These are phyloP conservation scores for Hemibagrus guttatus DNA, from an alignment of 2,797 vertebrate species.

Conservation along the genomic window DNA sequence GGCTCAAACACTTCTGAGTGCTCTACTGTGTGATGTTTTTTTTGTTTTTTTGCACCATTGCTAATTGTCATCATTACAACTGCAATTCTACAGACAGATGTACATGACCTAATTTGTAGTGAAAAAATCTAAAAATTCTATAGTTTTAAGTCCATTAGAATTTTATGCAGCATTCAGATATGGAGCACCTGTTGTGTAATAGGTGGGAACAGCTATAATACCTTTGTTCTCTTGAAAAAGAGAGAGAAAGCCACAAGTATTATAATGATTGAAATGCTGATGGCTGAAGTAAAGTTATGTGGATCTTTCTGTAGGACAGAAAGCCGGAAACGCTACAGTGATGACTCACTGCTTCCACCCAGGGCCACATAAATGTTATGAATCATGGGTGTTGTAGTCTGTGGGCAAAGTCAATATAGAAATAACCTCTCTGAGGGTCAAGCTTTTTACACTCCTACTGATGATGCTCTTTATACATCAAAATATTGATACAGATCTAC, in stretches of 20 bases:
- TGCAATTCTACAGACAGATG: neutral
- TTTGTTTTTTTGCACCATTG: neutral
- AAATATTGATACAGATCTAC: neutral
- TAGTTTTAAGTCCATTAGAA: neutral
- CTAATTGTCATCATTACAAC: neutral
- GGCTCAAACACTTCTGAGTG: neutral
- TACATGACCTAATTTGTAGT: neutral
- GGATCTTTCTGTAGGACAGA: slow-evolving; percentile 40
- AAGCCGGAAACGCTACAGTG: neutral
- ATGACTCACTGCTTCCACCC: slow-evolving; percentile 21
- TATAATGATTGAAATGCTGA: neutral
- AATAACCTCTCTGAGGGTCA: slow-evolving; percentile 23
- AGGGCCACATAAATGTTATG: slow-evolving; percentile 33
- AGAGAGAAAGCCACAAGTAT: neutral
- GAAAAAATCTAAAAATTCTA: too few relatives aligned
- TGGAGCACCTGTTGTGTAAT: neutral
- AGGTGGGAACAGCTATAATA: neutral
- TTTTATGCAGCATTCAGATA: neutral
- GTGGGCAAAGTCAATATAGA: slow-evolving; percentile 29
- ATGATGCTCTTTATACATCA: neutral
- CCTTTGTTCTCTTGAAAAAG: neutral
- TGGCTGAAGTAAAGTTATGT: slow-evolving; percentile 28
- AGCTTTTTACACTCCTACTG: neutral
- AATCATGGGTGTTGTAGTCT: slow-evolving; percentile 41
- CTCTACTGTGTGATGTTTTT: neutral